Percentiles rank a stretch among this genome's conserved stretches.
Conservation (phyloP, 2,113 vertebrate species). For the Psettodes erumei region DNA sequence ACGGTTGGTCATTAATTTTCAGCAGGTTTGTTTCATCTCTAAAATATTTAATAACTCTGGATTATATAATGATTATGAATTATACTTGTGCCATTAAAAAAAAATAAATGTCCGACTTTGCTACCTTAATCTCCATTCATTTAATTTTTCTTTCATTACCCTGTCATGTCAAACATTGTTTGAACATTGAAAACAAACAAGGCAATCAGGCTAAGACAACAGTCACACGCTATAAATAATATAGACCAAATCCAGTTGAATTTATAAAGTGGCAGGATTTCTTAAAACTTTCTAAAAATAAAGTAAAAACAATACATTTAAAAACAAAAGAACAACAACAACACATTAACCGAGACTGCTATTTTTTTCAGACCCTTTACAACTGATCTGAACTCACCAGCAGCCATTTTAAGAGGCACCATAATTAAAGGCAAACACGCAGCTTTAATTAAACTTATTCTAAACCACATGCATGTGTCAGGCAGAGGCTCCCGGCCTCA, state of each 20-base stretch:
- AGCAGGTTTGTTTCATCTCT: not conserved
- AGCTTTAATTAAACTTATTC: constrained; percentile 16
- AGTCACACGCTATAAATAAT: not conserved
- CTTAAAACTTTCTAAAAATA: not conserved
- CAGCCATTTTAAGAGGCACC: not conserved
- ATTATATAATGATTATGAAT: not conserved
- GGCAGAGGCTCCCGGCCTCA: not conserved
- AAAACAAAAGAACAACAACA: too few species aligned
- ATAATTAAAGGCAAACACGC: constrained; percentile 13
- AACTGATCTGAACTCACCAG: not conserved
- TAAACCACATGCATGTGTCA: constrained; percentile 11
- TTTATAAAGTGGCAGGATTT: not conserved
- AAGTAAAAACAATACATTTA: constrained; percentile 1
- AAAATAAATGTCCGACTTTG: not conserved
- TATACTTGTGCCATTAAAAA: not conserved
- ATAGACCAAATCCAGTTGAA: too few species aligned
- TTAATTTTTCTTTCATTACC: not conserved
- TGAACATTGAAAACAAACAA: not conserved
- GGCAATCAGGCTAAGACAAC: not conserved
- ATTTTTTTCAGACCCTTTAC: not conserved
- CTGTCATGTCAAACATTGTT: too few species aligned
- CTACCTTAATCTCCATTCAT: not conserved
- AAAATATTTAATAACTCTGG: not conserved
- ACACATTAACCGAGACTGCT: not conserved
- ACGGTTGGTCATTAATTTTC: not conserved